These are phyloP conservation scores for Nothura maculosa DNA, from an alignment of 2,797 vertebrate species.

Conservation along the genomic window DNA sequence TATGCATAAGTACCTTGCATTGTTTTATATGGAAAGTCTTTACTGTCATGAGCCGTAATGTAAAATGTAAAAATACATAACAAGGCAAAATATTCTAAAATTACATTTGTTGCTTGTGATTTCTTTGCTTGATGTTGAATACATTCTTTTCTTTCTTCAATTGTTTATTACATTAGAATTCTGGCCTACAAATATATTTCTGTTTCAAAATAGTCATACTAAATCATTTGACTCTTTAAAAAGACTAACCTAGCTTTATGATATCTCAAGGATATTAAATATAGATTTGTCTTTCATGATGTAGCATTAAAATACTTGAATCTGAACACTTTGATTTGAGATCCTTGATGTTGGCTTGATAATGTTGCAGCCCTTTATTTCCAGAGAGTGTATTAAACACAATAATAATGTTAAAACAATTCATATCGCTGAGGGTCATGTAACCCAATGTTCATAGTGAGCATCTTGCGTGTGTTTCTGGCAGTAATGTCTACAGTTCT, in stretches of 20 bases:
- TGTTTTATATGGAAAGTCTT: background rate
- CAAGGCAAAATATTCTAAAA: background rate
- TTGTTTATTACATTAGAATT: slow-evolving; percentile 31
- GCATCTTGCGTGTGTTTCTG: background rate
- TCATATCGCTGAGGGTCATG: background rate
- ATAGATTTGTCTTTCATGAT: background rate
- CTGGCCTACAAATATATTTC: slow-evolving; percentile 36
- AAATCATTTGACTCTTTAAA: slow-evolving; percentile 52
- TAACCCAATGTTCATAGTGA: background rate
- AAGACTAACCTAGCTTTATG: slow-evolving; percentile 48
- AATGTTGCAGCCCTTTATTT: background rate
- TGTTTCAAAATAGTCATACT: slow-evolving; percentile 57
- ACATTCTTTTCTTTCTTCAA: slow-evolving; percentile 45
- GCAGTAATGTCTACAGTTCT: background rate
- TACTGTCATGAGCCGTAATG: background rate
- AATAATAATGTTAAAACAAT: background rate
- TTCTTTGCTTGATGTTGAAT: slow-evolving; percentile 61
- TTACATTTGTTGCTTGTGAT: slow-evolving; percentile 32
- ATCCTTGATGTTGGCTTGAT: fast-evolving
- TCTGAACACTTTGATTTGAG: background rate
- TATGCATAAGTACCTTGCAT: background rate
- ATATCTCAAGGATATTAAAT: background rate
- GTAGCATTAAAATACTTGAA: background rate
- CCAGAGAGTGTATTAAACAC: background rate
- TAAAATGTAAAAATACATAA: background rate